phyloP scores from a whole-genome alignment of 2,797 vertebrate species.

The Halcyon badia region DNA sequence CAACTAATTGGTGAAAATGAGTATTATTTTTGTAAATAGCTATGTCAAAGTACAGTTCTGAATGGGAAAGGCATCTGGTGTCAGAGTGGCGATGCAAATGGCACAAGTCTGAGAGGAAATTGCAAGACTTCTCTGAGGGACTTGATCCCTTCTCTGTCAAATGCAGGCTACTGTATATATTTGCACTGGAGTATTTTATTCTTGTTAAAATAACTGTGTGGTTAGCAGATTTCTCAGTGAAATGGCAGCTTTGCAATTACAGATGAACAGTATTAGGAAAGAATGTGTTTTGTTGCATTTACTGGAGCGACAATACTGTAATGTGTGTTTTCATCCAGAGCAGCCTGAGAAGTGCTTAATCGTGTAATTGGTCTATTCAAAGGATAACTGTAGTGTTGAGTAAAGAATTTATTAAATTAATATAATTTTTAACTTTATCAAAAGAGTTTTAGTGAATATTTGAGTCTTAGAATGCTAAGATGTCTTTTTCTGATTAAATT shows the following conservation, averaged over 20 bases:
- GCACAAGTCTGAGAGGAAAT: neutral
- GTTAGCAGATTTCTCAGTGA: neutral
- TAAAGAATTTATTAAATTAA: neutral
- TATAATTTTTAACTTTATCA: neutral
- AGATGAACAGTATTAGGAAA: slow-evolving; percentile 15
- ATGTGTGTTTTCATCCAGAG: slow-evolving; percentile 34
- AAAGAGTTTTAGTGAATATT: neutral
- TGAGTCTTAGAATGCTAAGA: neutral
- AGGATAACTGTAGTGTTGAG: neutral
- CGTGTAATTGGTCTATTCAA: slow-evolving; percentile 33
- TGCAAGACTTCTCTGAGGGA: neutral
- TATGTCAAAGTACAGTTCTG: neutral
- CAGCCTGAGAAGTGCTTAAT: slow-evolving; percentile 32
- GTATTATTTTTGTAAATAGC: neutral
- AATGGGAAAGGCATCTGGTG: neutral
- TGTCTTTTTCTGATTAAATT: neutral
- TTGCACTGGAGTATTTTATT: neutral
- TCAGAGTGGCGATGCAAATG: neutral
- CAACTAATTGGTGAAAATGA: neutral
- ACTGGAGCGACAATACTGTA: slow-evolving; percentile 15
- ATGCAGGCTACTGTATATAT: neutral
- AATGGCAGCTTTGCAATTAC: slow-evolving; percentile 30
- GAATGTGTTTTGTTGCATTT: slow-evolving; percentile 47
- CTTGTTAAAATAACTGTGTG: neutral
- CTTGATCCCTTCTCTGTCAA: neutral